Evolutionary conservation across 2,113 vertebrate genomes (phyloP).

Genomic region (Micronycteris hirsuta): DNA sequence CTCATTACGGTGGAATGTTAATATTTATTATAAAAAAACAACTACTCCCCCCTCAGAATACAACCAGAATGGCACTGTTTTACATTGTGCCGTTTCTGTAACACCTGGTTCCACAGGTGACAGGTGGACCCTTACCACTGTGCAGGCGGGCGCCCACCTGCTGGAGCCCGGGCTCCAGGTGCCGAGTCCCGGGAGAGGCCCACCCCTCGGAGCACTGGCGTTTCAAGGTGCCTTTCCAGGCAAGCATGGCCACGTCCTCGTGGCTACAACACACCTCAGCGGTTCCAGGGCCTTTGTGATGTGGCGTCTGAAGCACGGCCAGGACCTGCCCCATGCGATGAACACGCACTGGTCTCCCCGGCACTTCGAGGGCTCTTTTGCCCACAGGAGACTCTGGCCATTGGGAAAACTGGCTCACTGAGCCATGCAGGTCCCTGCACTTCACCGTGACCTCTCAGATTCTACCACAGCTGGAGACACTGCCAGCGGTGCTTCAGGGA

Average conservation of each 20-base stretch:
- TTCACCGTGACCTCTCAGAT: background rate
- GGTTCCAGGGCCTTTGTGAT: fast-evolving
- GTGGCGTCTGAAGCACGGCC: too few relatives aligned
- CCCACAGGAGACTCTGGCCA: too few relatives aligned
- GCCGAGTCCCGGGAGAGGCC: too few relatives aligned
- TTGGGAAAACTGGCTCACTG: background rate
- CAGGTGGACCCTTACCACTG: too few relatives aligned
- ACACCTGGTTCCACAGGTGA: background rate
- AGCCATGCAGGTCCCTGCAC: fast-evolving
- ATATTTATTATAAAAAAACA: background rate
- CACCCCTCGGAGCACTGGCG: too few relatives aligned
- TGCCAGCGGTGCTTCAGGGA: background rate
- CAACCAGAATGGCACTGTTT: background rate
- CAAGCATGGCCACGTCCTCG: fast-evolving
- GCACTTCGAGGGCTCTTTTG: background rate
- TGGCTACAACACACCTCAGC: too few relatives aligned
- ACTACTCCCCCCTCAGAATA: background rate
- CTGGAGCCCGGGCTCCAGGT: too few relatives aligned
- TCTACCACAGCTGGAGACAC: background rate
- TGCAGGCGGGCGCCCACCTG: too few relatives aligned
- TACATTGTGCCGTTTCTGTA: background rate
- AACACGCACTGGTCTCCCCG: fast-evolving
- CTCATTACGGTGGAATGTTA: background rate
- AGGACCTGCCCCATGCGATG: fast-evolving
- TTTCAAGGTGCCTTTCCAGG: background rate